Evolutionary conservation across 1,140 invertebrate species (phyloP), one percentile per base, ranked within the genome.

Genomic region (Telenomus remus): DNA sequence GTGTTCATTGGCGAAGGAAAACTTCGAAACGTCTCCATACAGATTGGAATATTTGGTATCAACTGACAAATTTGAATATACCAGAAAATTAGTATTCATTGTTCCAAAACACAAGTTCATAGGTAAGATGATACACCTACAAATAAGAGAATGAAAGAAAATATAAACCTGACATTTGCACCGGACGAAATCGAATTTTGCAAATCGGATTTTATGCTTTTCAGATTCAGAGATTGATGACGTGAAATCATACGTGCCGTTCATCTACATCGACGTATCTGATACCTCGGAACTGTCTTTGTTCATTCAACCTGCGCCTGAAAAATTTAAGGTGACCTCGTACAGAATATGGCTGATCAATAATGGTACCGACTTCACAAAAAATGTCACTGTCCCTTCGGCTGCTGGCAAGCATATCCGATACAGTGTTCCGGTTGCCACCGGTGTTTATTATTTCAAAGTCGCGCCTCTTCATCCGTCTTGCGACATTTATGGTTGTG

Each of bases 291-390:
- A 59, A 8, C 16, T 85, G 4, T 76, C 59, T 0, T 64, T 88
- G 33, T 79, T 84, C 35, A 74, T 88, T 57, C 84, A 87, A 55
- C 56, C 81, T 11, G n/a, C 84, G 13, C 86, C 85, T 14, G 33
- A 63, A 50, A 78, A 50, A 39, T 86, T 81, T 46, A 86, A 87
- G 43, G 80, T 86, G 11, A 79, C 80, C 4, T 12, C 42, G 15
- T 87, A 87, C 35, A 82, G 59, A 79, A 71, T 83, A 42, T 86
- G 85, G 82, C 53, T 87, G 46, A 80, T 83, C 10, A 85, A 83
- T 47, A 82, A 84, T 53, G 69, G 77, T 14, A 86, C 82, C 1
- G 37, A 81, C 5, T 49, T 53, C 14, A 55, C 65, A 6, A 71
- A 42, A 33, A 77, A 79, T 63, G 16, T 79, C 9, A 61, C 66